Conservation (phyloP, 2,113 vertebrate genomes). For the Etia nguti region DNA sequence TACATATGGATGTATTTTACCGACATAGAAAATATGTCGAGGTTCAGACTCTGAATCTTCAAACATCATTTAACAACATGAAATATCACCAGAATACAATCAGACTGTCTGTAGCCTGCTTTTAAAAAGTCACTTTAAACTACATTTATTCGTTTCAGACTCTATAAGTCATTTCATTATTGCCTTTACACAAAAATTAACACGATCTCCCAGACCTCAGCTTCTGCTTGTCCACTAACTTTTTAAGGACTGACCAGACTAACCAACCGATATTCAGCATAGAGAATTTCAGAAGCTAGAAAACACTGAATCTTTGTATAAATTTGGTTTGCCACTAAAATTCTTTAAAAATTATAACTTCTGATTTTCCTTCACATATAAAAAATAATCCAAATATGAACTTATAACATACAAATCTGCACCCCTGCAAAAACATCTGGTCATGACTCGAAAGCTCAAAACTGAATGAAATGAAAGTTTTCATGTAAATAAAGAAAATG, state of each 20-base stretch:
- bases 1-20: too few species aligned
- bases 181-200: too few species aligned
- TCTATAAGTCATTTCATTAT: background rate
- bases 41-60: too few species aligned
- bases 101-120: too few species aligned
- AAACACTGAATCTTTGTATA: background rate
- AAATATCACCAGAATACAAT: too few species aligned
- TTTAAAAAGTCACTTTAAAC: too few species aligned
- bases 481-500: background rate
- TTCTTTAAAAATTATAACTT: accelerated
- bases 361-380: background rate
- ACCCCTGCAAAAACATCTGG: background rate
- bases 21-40: too few species aligned
- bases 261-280: background rate
- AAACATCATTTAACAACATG: too few species aligned
- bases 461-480: background rate
- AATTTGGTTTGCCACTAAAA: background rate
- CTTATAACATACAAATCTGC: background rate
- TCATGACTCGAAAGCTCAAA: background rate
- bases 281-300: background rate
- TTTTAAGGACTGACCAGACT: background rate
- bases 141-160: too few species aligned
- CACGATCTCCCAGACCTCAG: too few species aligned
- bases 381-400: accelerated
- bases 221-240: background rate